Evolutionary conservation across 2,113 vertebrate genomes (phyloP), one percentile per base, ranked within the genome.

Genomic region (Meriones unguiculatus): DNA sequence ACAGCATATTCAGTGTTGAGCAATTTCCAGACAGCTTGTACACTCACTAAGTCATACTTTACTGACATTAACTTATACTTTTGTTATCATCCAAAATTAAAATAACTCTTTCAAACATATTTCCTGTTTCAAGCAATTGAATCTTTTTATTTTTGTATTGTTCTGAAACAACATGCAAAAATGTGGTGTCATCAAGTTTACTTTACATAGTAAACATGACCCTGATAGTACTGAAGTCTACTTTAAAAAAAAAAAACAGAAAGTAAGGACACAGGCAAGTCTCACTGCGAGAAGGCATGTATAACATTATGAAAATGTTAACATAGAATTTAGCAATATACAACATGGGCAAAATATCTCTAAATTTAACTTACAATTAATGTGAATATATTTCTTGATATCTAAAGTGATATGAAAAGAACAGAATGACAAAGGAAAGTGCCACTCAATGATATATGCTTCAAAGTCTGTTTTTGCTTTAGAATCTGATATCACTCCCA

Each of bases 201-300:
- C 88, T 90, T 13, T 92, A 25, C 46, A 92, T 15, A 93, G 69
- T 11, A 69, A 96, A 82, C 38, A 87, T 90, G 75, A 95, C 46
- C 73, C 15, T 73, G 41, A 89, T 78, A 50, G 89, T 62, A 35
- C 25, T 73, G 38, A 92, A 90, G 77, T 87, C 50, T 52, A 38
- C 38, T n/a, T 25, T n/a, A n/a, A n/a, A 59, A 13, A 59, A 50
- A 96, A 94, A 46, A 46, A 76, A 38, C 10, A 72, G 64, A 93
- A 89, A 86, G 93, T 11, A 86, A 96, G 95, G 69, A 4, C 32
- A 84, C 38, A 73, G 17, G 14, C 11, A n/a, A 11, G 0, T 85
- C 10, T 91, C 41, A 25, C 81, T 96, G 70, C 87, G 70, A 20
- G 86, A 32, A 52, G 18, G 14, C 52, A 59, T 59, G 25, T 18